These are phyloP conservation scores for Prunella strophiata DNA, from an alignment of 2,797 vertebrate species.

Conservation along the genomic window DNA sequence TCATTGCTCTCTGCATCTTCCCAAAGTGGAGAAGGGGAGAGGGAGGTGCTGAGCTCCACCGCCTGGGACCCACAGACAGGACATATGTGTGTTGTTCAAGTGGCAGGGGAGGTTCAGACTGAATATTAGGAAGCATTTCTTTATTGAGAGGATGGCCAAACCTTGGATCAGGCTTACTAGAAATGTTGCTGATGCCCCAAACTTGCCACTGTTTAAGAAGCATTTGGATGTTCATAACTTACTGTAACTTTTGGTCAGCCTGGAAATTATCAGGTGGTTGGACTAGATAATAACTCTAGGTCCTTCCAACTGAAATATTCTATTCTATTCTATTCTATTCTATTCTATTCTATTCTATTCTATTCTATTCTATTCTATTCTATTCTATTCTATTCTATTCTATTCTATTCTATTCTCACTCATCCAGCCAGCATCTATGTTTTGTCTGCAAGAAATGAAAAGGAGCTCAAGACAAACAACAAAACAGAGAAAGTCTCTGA, in stretches of 20 bases:
- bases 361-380: not conserved
- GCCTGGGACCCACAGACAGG: not conserved
- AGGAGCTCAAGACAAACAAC: not conserved
- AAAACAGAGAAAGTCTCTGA: not conserved
- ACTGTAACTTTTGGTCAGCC: not conserved
- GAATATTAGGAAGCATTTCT: not conserved
- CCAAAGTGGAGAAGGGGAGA: not conserved
- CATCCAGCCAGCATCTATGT: not conserved
- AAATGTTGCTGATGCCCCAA: not conserved
- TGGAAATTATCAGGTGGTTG: not conserved
- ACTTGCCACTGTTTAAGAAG: not conserved
- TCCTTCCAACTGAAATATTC: not conserved
- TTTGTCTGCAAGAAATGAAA: not conserved
- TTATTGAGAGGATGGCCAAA: not conserved
- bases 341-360: not conserved
- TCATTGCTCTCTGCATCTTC: not conserved
- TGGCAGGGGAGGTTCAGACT: rapidly evolving
- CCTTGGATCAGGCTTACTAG: not conserved
- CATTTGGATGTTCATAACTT: not conserved
- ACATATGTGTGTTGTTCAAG: rapidly evolving
- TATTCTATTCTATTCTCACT: not conserved
- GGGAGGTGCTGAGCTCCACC: not conserved
- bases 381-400: not conserved
- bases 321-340: rapidly evolving
- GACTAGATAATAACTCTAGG: not conserved